Base-by-base conservation (phyloP, 2,113 vertebrate species). In the Pseudorectes ferrugineus region DNA sequence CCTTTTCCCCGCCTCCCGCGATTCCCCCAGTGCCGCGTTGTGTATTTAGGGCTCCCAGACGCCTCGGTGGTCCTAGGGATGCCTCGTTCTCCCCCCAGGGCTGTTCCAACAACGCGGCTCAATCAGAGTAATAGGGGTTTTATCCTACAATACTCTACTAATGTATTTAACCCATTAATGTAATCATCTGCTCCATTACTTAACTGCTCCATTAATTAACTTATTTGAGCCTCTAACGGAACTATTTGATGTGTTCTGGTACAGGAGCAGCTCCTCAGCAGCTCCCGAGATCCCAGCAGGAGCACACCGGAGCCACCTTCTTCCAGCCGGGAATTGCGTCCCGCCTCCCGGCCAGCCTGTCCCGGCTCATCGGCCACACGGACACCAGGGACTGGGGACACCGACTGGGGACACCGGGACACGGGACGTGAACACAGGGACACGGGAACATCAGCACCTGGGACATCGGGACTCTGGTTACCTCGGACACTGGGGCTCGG, bases 1-100 rank as follows among this genome's bases (percentile, higher is more conserved):
- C 26, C 42, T 5, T 16, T 2, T 33, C 26, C 42, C 25, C 55
- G 3, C 25, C 25, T 22, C 22, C 57, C 21, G 35, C 25, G 2
- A 4, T 4, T 4, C 13, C 33, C 49, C 2, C 48, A 5, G 2
- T 0, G 24, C 5, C 13, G 5, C 3, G 42, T 1, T 3, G 25
- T 2, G 14, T 3, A 16, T 6, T 5, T 2, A 7, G 31, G 25
- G 35, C 31, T 42, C 40, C 42, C 22, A 42, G 29, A 10, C 6
- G 2, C 25, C 36, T 9, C 31, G 2, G 31, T 4, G 43, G 11
- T 9, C 29, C 20, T 25, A n/a, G 51, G 16, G 2, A 45, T 1
- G 3, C 9, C 29, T 48, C 9, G 1, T 14, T 14, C 9, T 25
- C 4, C 35, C 21, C 11, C 5, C 54, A 36, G 6, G 22, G 11